Evolutionary conservation across 2,797 vertebrate species (phyloP).

Genomic region (Urocyon cinereoargenteus): DNA sequence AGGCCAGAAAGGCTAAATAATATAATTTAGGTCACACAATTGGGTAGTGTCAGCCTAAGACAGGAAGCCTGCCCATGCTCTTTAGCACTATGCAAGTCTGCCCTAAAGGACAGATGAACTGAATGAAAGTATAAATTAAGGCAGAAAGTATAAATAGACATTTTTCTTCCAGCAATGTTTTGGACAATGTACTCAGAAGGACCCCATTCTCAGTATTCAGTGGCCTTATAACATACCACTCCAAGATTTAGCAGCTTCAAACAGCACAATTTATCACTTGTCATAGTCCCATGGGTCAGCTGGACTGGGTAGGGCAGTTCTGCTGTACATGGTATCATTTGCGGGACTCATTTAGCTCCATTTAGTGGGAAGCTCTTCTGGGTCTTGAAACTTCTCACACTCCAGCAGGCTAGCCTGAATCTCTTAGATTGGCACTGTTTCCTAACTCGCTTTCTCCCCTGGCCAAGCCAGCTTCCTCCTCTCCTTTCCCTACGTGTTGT

Average conservation of each 20-base stretch:
- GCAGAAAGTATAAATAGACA: background rate
- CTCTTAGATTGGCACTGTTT: background rate
- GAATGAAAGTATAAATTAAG: slow-evolving; percentile 3
- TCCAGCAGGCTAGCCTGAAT: background rate
- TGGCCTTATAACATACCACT: background rate
- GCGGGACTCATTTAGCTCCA: background rate
- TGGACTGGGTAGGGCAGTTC: background rate
- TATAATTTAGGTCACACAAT: background rate
- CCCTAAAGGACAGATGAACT: background rate
- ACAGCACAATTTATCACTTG: background rate
- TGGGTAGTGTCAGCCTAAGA: background rate
- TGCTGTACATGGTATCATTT: background rate
- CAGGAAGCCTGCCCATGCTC: background rate
- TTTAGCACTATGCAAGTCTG: background rate
- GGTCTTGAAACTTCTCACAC: background rate
- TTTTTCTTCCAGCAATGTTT: background rate
- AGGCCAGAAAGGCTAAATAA: background rate
- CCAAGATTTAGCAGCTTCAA: background rate
- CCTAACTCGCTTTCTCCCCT: background rate
- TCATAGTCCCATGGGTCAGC: background rate
- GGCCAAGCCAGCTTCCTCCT: background rate
- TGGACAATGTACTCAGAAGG: background rate
- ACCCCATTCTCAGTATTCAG: background rate
- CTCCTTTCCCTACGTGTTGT: background rate
- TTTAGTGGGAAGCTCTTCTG: background rate